Percentiles rank a stretch among this genome's conserved stretches.
These are phyloP conservation scores for Anoplopoma fimbria DNA, from an alignment of 2,113 vertebrate species.

Conservation along the genomic window DNA sequence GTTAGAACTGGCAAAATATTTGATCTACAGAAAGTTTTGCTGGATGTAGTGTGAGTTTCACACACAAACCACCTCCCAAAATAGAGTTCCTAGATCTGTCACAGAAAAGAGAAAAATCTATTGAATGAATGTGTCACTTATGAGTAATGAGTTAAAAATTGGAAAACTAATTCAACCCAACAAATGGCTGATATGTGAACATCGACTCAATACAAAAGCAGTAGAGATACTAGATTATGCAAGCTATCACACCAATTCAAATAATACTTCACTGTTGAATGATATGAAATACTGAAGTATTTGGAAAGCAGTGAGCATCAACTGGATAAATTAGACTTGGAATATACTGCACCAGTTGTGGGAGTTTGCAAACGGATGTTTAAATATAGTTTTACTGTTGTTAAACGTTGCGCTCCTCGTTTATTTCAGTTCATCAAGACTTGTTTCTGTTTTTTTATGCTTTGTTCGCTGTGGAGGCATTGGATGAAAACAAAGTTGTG, in stretches of 20 bases:
- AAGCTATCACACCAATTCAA: background rate
- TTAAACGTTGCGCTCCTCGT: too few relatives aligned
- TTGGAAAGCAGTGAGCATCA: too few relatives aligned
- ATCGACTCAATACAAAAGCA: background rate
- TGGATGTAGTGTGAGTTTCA: background rate
- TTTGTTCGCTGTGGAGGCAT: too few relatives aligned
- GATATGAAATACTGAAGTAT: too few relatives aligned
- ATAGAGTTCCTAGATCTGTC: background rate
- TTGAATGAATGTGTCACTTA: background rate
- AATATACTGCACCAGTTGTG: too few relatives aligned
- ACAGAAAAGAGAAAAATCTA: constrained; percentile 15
- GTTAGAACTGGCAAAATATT: background rate
- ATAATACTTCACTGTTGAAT: too few relatives aligned
- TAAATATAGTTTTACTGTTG: too few relatives aligned
- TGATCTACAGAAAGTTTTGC: background rate
- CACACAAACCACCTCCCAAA: background rate
- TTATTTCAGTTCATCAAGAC: too few relatives aligned
- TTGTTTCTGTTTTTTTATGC: too few relatives aligned
- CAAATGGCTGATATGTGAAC: background rate
- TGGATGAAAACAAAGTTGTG: too few relatives aligned
- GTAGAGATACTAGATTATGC: background rate
- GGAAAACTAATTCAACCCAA: background rate
- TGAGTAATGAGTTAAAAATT: background rate
- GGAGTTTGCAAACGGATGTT: too few relatives aligned
- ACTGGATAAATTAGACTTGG: too few relatives aligned